Percentiles rank a stretch among this genome's conserved stretches.
Evolutionary conservation across 2,113 vertebrate genomes (phyloP).

Genomic region (Danio rerio): GRCz12tu NC_133186.1:3176501-3177000

Average conservation of each 20-base stretch:
- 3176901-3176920: constrained; percentile 4
- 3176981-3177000: neutral
- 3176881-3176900: neutral
- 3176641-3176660: no score
- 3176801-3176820: constrained; percentile 45
- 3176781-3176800: constrained; percentile 34
- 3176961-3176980: neutral
- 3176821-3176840: constrained; percentile 45
- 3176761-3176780: neutral
- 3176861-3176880: neutral
- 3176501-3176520: no score
- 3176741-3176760: neutral
- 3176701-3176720: neutral
- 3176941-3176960: constrained; percentile 39
- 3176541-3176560: no score
- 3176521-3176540: no score
- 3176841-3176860: constrained; percentile 8
- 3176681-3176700: no score
- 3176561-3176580: no score
- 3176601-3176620: no score
- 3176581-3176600: no score
- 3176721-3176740: constrained; percentile 34
- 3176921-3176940: constrained; percentile 53
- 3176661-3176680: no score
- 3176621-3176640: no score